Conservation (phyloP, 2,113 vertebrate genomes). For the Picathartes gymnocephalus region DNA sequence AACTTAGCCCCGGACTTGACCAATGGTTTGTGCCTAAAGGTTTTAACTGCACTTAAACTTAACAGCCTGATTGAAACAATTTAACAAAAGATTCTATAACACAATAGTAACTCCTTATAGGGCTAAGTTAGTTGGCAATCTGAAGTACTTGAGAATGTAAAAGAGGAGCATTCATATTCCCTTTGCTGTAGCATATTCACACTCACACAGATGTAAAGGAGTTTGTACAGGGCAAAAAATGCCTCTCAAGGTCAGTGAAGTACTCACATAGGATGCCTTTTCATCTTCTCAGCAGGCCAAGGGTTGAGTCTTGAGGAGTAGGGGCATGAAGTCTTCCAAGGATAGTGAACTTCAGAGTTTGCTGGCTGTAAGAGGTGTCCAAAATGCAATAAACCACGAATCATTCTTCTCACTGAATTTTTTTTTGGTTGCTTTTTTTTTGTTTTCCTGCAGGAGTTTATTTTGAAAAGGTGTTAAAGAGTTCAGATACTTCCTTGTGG, state of each 20-base stretch:
- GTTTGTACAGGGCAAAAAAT: background rate
- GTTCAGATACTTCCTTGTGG: constrained; percentile 97
- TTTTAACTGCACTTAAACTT: background rate
- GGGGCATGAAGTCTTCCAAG: background rate
- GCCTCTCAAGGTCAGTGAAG: background rate
- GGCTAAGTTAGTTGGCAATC: background rate
- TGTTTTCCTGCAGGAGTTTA: constrained; percentile 85
- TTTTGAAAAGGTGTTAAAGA: constrained; percentile 98
- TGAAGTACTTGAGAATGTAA: background rate
- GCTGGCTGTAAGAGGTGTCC: background rate
- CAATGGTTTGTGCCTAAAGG: background rate
- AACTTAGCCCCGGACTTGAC: fast-evolving
- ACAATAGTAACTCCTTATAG: background rate
- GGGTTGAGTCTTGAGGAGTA: background rate
- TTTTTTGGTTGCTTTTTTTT: background rate
- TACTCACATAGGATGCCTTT: background rate
- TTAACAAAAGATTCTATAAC: background rate
- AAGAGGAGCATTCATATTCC: background rate
- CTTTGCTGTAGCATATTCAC: background rate
- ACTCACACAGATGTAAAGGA: background rate
- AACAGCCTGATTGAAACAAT: background rate
- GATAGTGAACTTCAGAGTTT: background rate
- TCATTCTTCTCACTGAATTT: background rate
- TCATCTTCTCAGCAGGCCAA: background rate
- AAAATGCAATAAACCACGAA: background rate